Conservation (phyloP, 1,140 invertebrate species). For the Megathymus violae region DNA sequence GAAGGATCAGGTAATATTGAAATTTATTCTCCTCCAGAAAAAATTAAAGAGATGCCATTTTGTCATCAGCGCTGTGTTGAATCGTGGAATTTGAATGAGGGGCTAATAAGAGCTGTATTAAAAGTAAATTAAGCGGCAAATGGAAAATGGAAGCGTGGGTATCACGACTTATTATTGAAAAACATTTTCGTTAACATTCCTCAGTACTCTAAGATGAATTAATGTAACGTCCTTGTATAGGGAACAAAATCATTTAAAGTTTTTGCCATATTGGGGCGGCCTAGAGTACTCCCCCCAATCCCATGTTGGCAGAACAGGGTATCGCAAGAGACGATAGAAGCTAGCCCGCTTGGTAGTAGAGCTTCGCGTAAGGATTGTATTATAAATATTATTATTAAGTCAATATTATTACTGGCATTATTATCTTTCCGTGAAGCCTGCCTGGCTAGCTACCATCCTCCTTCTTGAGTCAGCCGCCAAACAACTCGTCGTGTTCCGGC, state of each 20-base stretch:
- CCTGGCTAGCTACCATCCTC: too few relatives aligned
- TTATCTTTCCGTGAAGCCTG: too few relatives aligned
- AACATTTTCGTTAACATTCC: constrained; percentile 2
- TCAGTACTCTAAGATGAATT: neutral
- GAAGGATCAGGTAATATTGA: neutral
- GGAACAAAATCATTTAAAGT: neutral
- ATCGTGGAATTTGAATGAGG: constrained; percentile 3
- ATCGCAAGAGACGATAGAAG: too few relatives aligned
- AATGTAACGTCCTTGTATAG: neutral
- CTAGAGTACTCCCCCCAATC: too few relatives aligned
- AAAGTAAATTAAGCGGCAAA: neutral
- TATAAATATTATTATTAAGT: too few relatives aligned
- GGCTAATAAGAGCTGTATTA: neutral
- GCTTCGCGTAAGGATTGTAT: too few relatives aligned
- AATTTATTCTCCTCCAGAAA: neutral
- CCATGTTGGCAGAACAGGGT: too few relatives aligned
- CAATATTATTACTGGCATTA: too few relatives aligned
- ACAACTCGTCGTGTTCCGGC: too few relatives aligned
- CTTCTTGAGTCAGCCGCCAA: too few relatives aligned
- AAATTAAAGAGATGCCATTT: constrained; percentile 3
- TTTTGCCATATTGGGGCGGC: too few relatives aligned
- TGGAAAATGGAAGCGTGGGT: neutral
- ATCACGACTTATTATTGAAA: neutral
- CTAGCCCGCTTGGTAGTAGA: too few relatives aligned
- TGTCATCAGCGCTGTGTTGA: neutral